Evolutionary conservation across 2,888 invertebrate species (phyloP).

Genomic region (Macrophya alboannulata): DNA sequence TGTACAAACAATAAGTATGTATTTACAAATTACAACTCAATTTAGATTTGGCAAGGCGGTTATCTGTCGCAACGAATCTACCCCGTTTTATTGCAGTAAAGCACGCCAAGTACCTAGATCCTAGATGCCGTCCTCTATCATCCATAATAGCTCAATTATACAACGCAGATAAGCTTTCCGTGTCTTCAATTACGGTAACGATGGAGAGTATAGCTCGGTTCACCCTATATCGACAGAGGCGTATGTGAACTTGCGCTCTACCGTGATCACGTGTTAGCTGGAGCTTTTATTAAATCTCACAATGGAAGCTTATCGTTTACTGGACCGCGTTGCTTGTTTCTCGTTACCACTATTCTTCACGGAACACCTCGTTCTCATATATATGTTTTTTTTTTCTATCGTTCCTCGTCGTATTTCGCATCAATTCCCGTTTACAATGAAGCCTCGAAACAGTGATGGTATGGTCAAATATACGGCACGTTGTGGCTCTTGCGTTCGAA

Average conservation of each 20-base stretch:
- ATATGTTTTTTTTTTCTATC: neutral
- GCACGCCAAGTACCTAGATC: constrained; percentile 33
- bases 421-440: neutral
- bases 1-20: neutral
- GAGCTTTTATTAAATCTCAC: neutral
- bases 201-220: constrained; percentile 2
- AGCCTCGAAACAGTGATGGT: neutral
- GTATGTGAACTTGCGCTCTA: neutral
- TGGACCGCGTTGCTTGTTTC: neutral
- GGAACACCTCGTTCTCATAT: neutral
- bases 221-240: neutral
- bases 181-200: constrained; percentile 18
- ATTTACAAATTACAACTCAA: constrained; percentile 13
- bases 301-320: constrained; percentile 3
- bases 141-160: constrained; percentile 21
- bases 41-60: constrained; percentile 14
- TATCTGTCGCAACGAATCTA: constrained; percentile 33
- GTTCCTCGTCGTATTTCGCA: neutral
- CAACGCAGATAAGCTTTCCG: constrained; percentile 18
- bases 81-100: constrained; percentile 12
- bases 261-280: constrained; percentile 6
- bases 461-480: neutral
- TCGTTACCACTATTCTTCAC: neutral
- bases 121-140: constrained; percentile 4
- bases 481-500: neutral